These are phyloP conservation scores for Augiades crinisus DNA, from an alignment of 2,888 invertebrate species.

Conservation along the genomic window DNA sequence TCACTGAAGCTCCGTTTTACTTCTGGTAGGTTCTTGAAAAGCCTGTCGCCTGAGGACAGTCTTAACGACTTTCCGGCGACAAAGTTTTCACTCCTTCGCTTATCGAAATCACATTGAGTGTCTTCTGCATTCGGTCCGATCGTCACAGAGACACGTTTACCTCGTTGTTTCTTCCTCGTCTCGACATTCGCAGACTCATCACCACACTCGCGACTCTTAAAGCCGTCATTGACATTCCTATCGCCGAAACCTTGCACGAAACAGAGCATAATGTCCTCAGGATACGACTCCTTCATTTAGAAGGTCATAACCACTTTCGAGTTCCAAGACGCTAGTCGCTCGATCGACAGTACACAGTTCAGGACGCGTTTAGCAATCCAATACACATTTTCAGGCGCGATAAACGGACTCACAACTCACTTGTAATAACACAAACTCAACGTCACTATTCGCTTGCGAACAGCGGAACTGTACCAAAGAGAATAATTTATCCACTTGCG, in stretches of 20 bases:
- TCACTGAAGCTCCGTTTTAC: constrained; percentile 76
- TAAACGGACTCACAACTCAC: constrained; percentile 8
- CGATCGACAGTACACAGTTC: constrained; percentile 2
- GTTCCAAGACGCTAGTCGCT: neutral
- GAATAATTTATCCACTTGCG: too few species aligned
- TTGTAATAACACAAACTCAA: constrained; percentile 8
- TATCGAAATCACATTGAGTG: constrained; percentile 44
- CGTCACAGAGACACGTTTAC: constrained; percentile 33
- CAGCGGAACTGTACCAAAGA: neutral
- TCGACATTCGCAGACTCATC: constrained; percentile 50
- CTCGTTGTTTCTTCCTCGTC: constrained; percentile 46
- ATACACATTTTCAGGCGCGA: constrained; percentile 14
- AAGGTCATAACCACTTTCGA: constrained; percentile 51
- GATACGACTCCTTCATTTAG: constrained; percentile 76
- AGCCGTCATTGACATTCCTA: constrained; percentile 49
- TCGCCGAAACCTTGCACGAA: constrained; percentile 85
- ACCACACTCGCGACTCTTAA: constrained; percentile 55
- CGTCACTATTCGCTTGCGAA: constrained; percentile 8
- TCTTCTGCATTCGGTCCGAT: constrained; percentile 36
- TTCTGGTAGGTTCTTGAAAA: constrained; percentile 49
- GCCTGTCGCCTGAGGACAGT: constrained; percentile 53
- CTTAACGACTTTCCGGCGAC: constrained; percentile 58
- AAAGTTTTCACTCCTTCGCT: constrained; percentile 45
- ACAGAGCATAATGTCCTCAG: constrained; percentile 84
- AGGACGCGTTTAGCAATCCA: constrained; percentile 11